Evolutionary conservation across 1,140 invertebrate species (phyloP), one percentile per base, ranked within the genome.

Genomic region (Psix sp.): DNA sequence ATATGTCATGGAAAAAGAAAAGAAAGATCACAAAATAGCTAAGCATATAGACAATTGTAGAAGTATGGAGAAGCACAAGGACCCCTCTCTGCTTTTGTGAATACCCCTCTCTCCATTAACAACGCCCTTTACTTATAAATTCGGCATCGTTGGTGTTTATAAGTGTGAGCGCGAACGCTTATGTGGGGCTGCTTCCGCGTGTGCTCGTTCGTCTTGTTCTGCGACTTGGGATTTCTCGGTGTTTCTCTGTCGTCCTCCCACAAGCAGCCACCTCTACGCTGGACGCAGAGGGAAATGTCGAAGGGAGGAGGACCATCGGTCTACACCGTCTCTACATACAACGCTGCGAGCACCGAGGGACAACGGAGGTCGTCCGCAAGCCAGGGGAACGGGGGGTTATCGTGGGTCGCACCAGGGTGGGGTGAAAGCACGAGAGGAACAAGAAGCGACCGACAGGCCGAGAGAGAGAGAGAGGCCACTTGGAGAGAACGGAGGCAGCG

Each of bases 101-200:
- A 18, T 33, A 45, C 74, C 78, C 77, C 82, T 79, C 76, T 79
- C 77, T 67, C 82, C 80, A 85, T 85, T 85, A 86, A 85, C 84
- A 86, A 86, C 85, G 86, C 85, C 85, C 84, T 86, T n/a, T 85
- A 85, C 86, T 83, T 85, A 87, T 87, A 87, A 87, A 86, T 86
- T 82, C 81, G 48, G 45, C 46, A 54, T 60, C 56, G 70, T 73
- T 51, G 67, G 49, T 54, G 65, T 60, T 57, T 57, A 51, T 51
- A 35, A 59, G 57, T 70, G 77, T 76, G 60, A 51, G 70, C 74
- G 63, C 59, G 38, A 26, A 35, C 33, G 71, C 36, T 56, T 74
- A 65, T 77, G 72, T 77, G 67, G 49, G 68, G 62, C 31, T 15
- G 54, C 43, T 42, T 71, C 35, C 43, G 71, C 65, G 54, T 52